Conservation (phyloP, 1,140 invertebrate genomes). For the Cydia strobilella region DNA sequence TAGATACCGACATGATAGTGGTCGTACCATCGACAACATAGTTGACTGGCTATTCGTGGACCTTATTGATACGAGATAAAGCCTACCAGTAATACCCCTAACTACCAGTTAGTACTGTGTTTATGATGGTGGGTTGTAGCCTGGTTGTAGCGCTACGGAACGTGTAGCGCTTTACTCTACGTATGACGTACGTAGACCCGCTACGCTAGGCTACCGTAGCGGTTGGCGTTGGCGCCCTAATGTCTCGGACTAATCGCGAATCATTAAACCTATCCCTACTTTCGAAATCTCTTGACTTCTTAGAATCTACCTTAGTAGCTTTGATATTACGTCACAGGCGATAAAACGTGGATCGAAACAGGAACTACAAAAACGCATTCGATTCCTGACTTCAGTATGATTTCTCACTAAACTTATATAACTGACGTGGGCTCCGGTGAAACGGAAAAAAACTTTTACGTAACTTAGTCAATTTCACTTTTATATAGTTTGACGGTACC, state of each 20-base stretch:
- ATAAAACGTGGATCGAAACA: neutral
- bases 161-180: conserved; percentile 19
- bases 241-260: neutral
- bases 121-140: neutral
- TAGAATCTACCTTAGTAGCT: neutral
- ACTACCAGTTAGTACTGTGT: neutral
- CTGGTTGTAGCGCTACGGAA: neutral
- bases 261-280: neutral
- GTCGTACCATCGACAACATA: neutral
- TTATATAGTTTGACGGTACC: neutral
- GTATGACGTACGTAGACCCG: conserved; percentile 3
- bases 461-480: conserved; percentile 23
- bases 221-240: conserved; percentile 11
- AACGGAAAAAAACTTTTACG: conserved; percentile 17
- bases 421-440: neutral
- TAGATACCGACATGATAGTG: neutral
- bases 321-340: neutral
- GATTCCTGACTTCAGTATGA: neutral
- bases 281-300: neutral
- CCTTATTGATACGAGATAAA: no score
- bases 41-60: no score
- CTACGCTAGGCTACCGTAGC: conserved; percentile 2
- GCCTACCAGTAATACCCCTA: neutral
- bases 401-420: conserved; percentile 23
- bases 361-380: neutral